Conservation (phyloP, 2,888 invertebrate genomes). For the Dermolepida albohirtum region DNA sequence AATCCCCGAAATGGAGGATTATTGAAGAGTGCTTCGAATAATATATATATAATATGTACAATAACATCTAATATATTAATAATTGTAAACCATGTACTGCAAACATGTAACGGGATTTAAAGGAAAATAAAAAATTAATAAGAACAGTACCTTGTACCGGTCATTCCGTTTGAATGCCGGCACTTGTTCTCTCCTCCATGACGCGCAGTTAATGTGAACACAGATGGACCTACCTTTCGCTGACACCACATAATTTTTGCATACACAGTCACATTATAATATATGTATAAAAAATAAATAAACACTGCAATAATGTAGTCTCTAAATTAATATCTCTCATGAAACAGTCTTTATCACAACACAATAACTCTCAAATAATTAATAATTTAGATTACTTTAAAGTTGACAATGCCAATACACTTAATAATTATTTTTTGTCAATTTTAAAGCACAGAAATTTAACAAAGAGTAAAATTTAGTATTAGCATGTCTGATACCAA, state of each 20-base stretch:
- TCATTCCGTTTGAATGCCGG: slow-evolving; percentile 83
- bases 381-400: too few species aligned
- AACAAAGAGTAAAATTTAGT: too few species aligned
- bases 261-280: slow-evolving; percentile 9
- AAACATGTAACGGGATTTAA: slow-evolving; percentile 49
- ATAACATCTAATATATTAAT: slow-evolving; percentile 16
- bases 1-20: slow-evolving; percentile 1
- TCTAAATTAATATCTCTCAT: slow-evolving; percentile 1
- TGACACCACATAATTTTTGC: slow-evolving; percentile 45
- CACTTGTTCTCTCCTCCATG: slow-evolving; percentile 72
- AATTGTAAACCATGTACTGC: slow-evolving; percentile 45
- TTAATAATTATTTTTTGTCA: too few species aligned
- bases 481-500: too few species aligned
- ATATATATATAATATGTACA: slow-evolving; percentile 27
- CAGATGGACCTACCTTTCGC: slow-evolving; percentile 66
- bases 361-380: too few species aligned
- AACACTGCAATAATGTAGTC: neutral
- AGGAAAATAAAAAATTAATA: slow-evolving; percentile 53
- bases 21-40: slow-evolving; percentile 1
- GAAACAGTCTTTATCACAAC: too few species aligned
- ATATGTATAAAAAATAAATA: slow-evolving; percentile 10
- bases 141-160: slow-evolving; percentile 83
- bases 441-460: too few species aligned
- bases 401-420: too few species aligned
- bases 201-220: slow-evolving; percentile 65